A percentile compares a stretch with the other conserved stretches of the same genome.
Evolutionary conservation across 2,888 invertebrate species (phyloP).

Genomic region (Polyommatus iphigenia): DNA sequence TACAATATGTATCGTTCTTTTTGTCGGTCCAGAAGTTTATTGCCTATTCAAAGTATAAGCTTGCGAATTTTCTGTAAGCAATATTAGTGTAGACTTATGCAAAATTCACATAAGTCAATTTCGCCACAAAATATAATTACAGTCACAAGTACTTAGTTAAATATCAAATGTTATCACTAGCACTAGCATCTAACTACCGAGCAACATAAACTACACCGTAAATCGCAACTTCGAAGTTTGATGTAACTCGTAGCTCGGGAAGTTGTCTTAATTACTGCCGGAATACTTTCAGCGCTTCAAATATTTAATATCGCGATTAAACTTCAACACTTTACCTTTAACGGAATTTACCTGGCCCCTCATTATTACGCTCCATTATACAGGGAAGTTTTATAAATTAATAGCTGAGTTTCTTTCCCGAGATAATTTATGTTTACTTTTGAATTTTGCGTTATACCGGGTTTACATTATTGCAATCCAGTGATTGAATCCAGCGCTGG

Average conservation of each 20-base stretch:
- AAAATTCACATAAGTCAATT: no score
- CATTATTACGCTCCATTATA: slow-evolving; percentile 9
- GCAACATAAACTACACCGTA: neutral
- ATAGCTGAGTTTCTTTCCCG: neutral
- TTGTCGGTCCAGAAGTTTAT: no score
- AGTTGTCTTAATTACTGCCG: slow-evolving; percentile 26
- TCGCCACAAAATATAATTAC: no score
- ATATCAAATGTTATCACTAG: no score
- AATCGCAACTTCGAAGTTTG: slow-evolving; percentile 4
- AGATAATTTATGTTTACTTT: neutral
- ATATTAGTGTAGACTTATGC: no score
- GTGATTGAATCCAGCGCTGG: no score
- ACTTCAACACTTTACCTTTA: slow-evolving; percentile 7
- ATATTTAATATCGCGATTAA: slow-evolving; percentile 30
- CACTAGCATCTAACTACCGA: neutral
- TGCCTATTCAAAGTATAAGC: no score
- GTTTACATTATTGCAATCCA: no score
- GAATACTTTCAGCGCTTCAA: slow-evolving; percentile 17
- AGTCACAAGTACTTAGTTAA: no score
- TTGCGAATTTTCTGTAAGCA: no score
- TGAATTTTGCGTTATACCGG: neutral
- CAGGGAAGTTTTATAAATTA: neutral
- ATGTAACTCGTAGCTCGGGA: slow-evolving; percentile 2
- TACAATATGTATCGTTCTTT: no score
- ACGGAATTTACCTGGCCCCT: slow-evolving; percentile 10